Base-by-base conservation (phyloP, 2,888 invertebrate species). In the Lasioglossum marginatum region DNA sequence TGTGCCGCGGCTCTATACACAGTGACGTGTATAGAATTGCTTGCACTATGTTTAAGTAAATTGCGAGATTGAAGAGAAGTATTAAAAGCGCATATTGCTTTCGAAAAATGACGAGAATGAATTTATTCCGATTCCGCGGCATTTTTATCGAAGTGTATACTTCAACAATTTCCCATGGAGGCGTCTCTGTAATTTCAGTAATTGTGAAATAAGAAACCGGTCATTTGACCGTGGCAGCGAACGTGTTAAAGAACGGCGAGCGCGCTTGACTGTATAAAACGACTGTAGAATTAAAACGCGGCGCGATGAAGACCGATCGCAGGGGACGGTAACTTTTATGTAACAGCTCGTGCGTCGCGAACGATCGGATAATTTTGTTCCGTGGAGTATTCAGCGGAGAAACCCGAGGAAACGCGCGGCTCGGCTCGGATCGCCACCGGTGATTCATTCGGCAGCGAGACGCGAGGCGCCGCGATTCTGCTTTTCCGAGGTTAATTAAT, bases 401-500 rank as follows among this genome's bases (percentile, higher is more conserved):
- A 60, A 70, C 72, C n/a, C 71, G 77, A 80, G n/a, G 70, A 81
- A 68, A 52, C 74, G 48, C 79, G 86, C 16, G 48, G 57, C 76
- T 76, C 52, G 60, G 63, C 82, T 48, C 66, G 74, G 63, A 72
- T 70, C 70, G 43, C 37, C 40, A 63, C 40, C 77, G 66, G 83
- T 88, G 89, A 90, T 87, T 90, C 90, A 89, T 88, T 66, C 66
- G 66, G 66, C 31, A 34, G 34, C 34, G 23, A 68, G 66, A 68
- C 66, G 34, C 72, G 87, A 81, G 90, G 90, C 90, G 90, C 91
- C 90, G 83, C 37, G 91, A 90, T 91, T 90, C 90, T 85, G 91
- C 90, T 87, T 88, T 88, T 86, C 89, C 91, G 89, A 87, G 79
- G 89, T 85, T 87, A 85, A 89, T 90, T 87, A 85, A 87, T 83